These are phyloP conservation scores for Cheirogaleus major DNA, from an alignment of 2,797 vertebrate genomes.

Conservation along the genomic window DNA sequence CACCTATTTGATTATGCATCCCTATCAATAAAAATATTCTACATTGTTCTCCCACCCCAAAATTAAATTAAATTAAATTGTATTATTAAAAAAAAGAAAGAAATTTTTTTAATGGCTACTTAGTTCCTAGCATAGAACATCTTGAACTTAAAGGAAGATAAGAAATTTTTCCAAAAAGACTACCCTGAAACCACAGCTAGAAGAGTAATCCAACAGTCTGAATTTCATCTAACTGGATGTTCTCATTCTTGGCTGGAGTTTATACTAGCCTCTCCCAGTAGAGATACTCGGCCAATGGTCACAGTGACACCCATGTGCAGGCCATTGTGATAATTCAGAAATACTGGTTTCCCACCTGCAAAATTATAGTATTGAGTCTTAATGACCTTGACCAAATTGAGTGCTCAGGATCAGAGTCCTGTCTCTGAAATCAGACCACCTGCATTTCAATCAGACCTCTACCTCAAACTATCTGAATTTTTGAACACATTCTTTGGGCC, in stretches of 20 bases:
- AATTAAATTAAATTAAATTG: too few relatives aligned
- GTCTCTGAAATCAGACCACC: not conserved
- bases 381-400: not conserved
- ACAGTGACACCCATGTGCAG: not conserved
- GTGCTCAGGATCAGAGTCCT: not conserved
- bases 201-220: not conserved
- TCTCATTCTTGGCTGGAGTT: not conserved
- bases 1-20: too few relatives aligned
- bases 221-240: not conserved
- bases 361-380: not conserved
- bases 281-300: not conserved
- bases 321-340: not conserved
- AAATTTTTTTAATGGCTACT: not conserved
- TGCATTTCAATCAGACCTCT: not conserved
- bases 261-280: not conserved
- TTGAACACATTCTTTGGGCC: not conserved
- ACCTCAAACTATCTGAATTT: not conserved
- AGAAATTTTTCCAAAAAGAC: slow-evolving; percentile 15
- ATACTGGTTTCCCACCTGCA: not conserved
- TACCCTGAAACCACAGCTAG: not conserved
- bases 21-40: too few relatives aligned
- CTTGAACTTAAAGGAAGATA: not conserved
- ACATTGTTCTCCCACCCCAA: too few relatives aligned
- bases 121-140: slow-evolving; percentile 6
- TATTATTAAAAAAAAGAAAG: not conserved